Conservation (phyloP, 2,888 invertebrate genomes). For the Ischnura elegans region DNA sequence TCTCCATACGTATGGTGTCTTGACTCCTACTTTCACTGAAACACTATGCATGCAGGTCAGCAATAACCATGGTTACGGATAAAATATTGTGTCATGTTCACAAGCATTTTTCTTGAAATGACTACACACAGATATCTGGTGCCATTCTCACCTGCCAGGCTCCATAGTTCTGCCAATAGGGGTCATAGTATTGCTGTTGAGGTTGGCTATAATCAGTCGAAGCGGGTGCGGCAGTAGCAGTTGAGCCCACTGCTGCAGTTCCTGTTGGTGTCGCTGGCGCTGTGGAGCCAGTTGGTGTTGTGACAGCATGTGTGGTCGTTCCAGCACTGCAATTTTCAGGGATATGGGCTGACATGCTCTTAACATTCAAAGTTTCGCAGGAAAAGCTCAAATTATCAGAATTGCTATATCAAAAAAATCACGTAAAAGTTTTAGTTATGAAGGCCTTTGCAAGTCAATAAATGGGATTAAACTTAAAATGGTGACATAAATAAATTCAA, state of each 20-base stretch:
- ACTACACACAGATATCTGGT: too few species aligned
- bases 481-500: too few species aligned
- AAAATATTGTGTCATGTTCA: too few species aligned
- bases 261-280: constrained; percentile 76
- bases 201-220: constrained; percentile 77
- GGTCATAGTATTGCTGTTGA: constrained; percentile 73
- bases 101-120: too few species aligned
- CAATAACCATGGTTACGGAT: too few species aligned
- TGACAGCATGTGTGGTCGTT: constrained; percentile 61
- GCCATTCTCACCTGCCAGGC: constrained; percentile 85
- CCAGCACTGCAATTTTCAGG: constrained; percentile 49
- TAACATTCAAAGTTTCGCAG: constrained; percentile 24
- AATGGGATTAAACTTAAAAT: neutral
- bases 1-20: too few species aligned
- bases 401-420: constrained; percentile 17
- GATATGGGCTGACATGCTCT: constrained; percentile 33
- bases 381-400: constrained; percentile 26
- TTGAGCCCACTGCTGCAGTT: constrained; percentile 80
- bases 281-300: constrained; percentile 68
- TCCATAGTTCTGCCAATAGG: constrained; percentile 92
- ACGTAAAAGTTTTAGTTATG: neutral
- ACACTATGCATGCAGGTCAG: too few species aligned
- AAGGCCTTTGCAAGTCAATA: neutral
- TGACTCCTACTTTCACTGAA: too few species aligned
- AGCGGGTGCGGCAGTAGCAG: constrained; percentile 90